phyloP scores from a whole-genome alignment of 2,113 vertebrate genomes.

The Romanogobio albipinnatus region DNA sequence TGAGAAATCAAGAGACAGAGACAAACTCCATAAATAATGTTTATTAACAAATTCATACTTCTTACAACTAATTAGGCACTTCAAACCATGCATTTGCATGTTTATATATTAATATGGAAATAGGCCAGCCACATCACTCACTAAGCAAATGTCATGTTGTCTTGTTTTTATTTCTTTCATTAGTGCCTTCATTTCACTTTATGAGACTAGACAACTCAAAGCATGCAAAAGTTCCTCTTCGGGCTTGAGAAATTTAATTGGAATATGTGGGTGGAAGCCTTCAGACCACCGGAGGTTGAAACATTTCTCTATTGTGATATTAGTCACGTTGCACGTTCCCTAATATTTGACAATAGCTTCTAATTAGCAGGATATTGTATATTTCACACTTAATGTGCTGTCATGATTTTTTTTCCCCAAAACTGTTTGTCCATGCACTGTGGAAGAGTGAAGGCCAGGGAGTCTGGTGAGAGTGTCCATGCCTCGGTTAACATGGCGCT shows the following conservation, averaged over 20 bases:
- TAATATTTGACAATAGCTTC: constrained; percentile 1
- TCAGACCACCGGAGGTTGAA: constrained; percentile 15
- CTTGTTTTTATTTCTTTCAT: constrained; percentile 34
- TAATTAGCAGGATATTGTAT: not conserved
- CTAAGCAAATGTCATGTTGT: constrained; percentile 31
- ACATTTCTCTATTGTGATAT: constrained; percentile 4
- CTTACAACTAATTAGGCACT: constrained; percentile 27
- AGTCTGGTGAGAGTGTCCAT: constrained; percentile 15
- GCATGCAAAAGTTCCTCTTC: constrained; percentile 26
- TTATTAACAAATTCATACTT: constrained; percentile 38
- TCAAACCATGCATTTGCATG: constrained; percentile 43
- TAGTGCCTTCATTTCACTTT: constrained; percentile 37
- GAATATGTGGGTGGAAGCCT: constrained; percentile 34
- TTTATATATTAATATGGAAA: constrained; percentile 40
- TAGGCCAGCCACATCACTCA: constrained; percentile 36
- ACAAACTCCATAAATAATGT: constrained; percentile 15
- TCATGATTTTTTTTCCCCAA: not conserved
- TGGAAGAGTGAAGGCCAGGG: not conserved
- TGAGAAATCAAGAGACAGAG: constrained; percentile 1
- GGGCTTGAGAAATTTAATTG: constrained; percentile 35
- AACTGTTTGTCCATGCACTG: not conserved
- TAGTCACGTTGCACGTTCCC: constrained; percentile 1
- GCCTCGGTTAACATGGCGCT: constrained; percentile 20
- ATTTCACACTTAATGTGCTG: not conserved
- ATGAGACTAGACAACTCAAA: not conserved